phyloP scores from a whole-genome alignment of 2,888 invertebrate genomes.

The Spilosoma lubricipeda region DNA sequence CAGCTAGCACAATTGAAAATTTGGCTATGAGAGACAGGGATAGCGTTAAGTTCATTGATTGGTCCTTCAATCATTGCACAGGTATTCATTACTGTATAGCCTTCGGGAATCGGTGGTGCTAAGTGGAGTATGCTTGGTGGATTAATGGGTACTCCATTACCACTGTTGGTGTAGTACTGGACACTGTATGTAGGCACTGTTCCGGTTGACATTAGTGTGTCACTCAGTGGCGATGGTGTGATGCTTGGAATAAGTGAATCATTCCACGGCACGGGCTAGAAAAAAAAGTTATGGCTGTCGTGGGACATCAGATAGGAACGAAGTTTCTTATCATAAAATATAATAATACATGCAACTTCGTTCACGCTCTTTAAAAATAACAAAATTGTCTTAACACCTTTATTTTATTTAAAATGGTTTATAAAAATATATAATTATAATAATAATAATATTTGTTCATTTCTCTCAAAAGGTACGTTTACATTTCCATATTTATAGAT shows the following conservation, averaged over 20 bases:
- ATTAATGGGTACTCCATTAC: slow-evolving; percentile 28
- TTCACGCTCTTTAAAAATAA: no score
- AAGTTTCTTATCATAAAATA: no score
- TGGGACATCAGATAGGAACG: no score
- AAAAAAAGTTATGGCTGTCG: slow-evolving; percentile 27
- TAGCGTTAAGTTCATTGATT: slow-evolving; percentile 8
- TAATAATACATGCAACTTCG: no score
- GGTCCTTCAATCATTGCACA: slow-evolving; percentile 45
- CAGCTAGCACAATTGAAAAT: neutral
- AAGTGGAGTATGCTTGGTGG: slow-evolving; percentile 29
- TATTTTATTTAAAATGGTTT: no score
- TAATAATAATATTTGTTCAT: no score
- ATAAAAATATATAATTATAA: no score
- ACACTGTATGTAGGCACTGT: slow-evolving; percentile 7
- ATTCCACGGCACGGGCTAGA: slow-evolving; percentile 56
- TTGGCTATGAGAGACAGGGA: neutral
- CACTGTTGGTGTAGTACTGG: slow-evolving; percentile 36
- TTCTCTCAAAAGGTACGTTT: no score
- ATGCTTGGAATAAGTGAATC: slow-evolving; percentile 37
- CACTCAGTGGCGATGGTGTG: slow-evolving; percentile 30
- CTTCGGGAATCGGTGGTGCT: slow-evolving; percentile 51
- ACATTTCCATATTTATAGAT: no score
- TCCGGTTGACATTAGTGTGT: neutral
- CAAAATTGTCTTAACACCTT: no score
- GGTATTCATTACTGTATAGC: slow-evolving; percentile 62